These are phyloP conservation scores for Lasioglossum baleicum DNA, from an alignment of 1,140 invertebrate genomes.

Conservation along the genomic window DNA sequence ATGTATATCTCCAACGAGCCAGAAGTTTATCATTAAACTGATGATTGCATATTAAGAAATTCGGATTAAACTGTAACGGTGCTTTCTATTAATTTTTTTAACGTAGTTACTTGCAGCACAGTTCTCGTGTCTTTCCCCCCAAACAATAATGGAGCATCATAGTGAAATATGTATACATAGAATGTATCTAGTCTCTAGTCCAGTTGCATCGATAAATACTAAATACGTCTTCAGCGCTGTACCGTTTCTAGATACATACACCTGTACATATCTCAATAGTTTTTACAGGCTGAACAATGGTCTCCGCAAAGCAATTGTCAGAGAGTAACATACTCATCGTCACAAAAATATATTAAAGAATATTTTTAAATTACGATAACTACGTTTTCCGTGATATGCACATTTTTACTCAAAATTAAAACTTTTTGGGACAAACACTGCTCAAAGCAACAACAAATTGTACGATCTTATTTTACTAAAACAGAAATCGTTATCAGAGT, in stretches of 20 bases:
- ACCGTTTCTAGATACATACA: too few relatives aligned
- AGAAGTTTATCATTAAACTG: conserved; percentile 2
- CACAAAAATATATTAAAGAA: background rate
- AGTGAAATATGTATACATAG: background rate
- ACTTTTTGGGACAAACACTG: background rate
- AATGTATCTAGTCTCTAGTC: too few relatives aligned
- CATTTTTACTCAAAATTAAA: background rate
- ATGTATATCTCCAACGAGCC: background rate
- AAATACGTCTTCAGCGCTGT: background rate
- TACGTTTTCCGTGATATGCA: conserved; percentile 3
- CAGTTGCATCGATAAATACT: background rate
- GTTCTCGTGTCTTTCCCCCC: background rate
- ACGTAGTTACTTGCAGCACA: background rate
- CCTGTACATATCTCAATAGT: too few relatives aligned
- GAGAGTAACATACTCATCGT: background rate
- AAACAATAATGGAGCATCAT: background rate
- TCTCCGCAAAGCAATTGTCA: background rate
- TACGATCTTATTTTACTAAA: background rate
- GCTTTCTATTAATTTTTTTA: background rate
- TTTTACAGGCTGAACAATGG: background rate
- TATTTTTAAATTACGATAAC: background rate
- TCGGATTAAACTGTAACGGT: background rate
- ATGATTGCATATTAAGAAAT: background rate
- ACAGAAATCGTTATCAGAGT: background rate
- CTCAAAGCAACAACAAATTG: background rate